Percentiles rank a stretch among this genome's conserved stretches.
phyloP scores from a whole-genome alignment of 2,888 invertebrate species.

The Nudaria mundana region DNA sequence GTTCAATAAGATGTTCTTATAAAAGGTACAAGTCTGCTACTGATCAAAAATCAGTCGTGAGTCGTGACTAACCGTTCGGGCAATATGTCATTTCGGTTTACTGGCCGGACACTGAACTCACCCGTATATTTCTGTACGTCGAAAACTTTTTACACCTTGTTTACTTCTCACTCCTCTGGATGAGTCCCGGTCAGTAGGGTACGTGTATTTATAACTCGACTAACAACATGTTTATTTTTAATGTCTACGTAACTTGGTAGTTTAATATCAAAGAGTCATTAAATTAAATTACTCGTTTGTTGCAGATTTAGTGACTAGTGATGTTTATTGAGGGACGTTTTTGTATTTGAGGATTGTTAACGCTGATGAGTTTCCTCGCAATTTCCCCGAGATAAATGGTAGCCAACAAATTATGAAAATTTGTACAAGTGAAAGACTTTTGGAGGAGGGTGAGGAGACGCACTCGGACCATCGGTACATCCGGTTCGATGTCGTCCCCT shows the following conservation, averaged over 20 bases:
- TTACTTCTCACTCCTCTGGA: slow-evolving; percentile 46
- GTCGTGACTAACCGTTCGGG: too few relatives aligned
- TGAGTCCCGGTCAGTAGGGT: slow-evolving; percentile 50
- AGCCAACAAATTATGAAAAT: too few relatives aligned
- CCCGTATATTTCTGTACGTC: slow-evolving; percentile 41
- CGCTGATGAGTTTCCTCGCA: not conserved
- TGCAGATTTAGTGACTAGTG: not conserved
- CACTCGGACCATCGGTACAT: too few relatives aligned
- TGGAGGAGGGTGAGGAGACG: too few relatives aligned
- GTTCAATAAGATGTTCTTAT: too few relatives aligned
- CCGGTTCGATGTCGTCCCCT: too few relatives aligned
- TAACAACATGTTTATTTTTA: slow-evolving; percentile 23
- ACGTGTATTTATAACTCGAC: slow-evolving; percentile 37
- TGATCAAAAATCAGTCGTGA: too few relatives aligned
- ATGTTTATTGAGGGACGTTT: not conserved
- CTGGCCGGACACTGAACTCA: slow-evolving; percentile 48
- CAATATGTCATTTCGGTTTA: too few relatives aligned
- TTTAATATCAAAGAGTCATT: not conserved
- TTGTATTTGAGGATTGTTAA: not conserved
- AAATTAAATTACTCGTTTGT: not conserved
- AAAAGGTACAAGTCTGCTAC: too few relatives aligned
- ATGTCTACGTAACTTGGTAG: slow-evolving; percentile 2
- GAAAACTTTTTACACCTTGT: slow-evolving; percentile 40
- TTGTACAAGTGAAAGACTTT: too few relatives aligned
- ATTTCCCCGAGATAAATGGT: too few relatives aligned